These are phyloP conservation scores for Chlorocebus sabaeus DNA, from an alignment of 2,113 vertebrate genomes.

Conservation along the genomic window DNA sequence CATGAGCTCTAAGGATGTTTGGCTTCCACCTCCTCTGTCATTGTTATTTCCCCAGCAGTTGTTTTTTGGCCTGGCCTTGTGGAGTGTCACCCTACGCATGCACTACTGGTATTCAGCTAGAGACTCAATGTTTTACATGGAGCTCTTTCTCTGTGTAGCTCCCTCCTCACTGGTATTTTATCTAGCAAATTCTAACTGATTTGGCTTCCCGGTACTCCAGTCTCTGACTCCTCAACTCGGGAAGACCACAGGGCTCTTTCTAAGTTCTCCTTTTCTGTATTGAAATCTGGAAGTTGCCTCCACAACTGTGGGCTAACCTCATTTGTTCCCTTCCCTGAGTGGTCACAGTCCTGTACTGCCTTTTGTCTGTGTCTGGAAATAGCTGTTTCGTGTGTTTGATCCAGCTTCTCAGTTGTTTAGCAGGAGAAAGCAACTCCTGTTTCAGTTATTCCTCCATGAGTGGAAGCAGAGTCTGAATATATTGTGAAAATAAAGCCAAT, in stretches of 20 bases:
- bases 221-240: not conserved
- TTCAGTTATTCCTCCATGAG: not conserved
- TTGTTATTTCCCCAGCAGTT: not conserved
- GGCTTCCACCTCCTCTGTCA: not conserved
- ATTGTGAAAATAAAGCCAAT: not conserved
- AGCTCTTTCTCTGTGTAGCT: not conserved
- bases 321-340: not conserved
- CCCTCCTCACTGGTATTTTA: not conserved
- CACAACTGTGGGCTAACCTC: not conserved
- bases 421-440: not conserved
- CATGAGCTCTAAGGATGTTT: not conserved
- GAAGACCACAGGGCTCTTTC: not conserved
- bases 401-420: conserved; percentile 2
- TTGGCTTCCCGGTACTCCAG: not conserved
- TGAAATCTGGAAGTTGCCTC: not conserved
- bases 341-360: not conserved
- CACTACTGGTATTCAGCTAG: not conserved
- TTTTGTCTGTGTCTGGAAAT: not conserved
- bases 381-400: not conserved
- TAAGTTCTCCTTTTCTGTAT: not conserved
- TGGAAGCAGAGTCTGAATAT: not conserved
- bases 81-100: not conserved
- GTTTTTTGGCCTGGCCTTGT: not conserved
- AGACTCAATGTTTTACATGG: not conserved
- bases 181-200: not conserved